Base-by-base conservation (phyloP, 2,113 vertebrate species). In the Phasianus colchicus region DNA sequence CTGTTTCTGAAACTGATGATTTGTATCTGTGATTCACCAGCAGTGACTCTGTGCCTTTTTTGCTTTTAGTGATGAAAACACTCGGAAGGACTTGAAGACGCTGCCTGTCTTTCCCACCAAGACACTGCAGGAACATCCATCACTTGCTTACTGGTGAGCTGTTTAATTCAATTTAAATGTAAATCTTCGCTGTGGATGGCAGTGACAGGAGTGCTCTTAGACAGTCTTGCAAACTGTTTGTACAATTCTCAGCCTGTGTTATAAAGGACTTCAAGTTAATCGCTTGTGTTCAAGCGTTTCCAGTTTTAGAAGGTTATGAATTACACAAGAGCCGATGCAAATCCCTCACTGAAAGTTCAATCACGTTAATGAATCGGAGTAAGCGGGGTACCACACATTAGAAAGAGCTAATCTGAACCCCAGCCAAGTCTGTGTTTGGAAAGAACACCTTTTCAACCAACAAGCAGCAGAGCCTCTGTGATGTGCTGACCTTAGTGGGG, bases 101-200 rank as follows among this genome's bases (percentile, higher is more conserved):
- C 98, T 99, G 50, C 98, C 99, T 4, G 97, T 98, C 75, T 98
- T 99, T 84, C 99, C 99, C 65, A 99, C 99, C 48, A 98, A 97
- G 96, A 99, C 99, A 0, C 97, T 99, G 58, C 98, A 98, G 96
- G 99, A 99, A 54, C 99, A 99, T 80, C 99, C 99, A 1, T 99
- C 99, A 6, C 98, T 99, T 3, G 98, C 98, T 54, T 99, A 99
- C 95, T 99, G 99, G 99, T 99, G 98, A 98, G 98, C 69, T 76
- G 15, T n/a, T 88, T 54, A 47, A 50, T 85, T 64, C 36, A 64
- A 19, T 88, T 50, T 76, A 72, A 75, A 69, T 85, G 47, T 40
- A 61, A 84, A 88, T 75, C 13, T 12, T 83, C 67, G 61, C 83
- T 58, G 1, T 50, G 79, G 77, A 34, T 40, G 8, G 38, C 74